Percentiles rank a stretch among this genome's conserved stretches.
Conservation (phyloP, 1,140 invertebrate genomes). For the Drosophila oshimai region DNA sequence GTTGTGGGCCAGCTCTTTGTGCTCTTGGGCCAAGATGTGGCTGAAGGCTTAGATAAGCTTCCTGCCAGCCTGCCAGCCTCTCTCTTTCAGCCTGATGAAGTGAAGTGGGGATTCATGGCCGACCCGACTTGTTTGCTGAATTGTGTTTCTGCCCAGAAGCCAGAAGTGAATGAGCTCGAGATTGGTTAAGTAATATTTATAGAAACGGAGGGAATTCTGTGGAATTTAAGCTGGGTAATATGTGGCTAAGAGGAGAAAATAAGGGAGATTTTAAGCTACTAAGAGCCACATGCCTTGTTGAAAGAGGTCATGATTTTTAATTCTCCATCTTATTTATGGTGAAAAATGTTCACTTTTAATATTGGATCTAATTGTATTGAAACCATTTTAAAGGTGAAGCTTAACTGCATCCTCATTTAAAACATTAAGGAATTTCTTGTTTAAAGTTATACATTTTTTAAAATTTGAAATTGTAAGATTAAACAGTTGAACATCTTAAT, state of each 20-base stretch:
- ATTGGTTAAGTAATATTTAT: constrained; percentile 32
- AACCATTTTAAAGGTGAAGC: no score
- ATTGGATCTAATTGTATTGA: no score
- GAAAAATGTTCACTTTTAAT: no score
- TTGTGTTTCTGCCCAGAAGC: background rate
- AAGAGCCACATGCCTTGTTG: no score
- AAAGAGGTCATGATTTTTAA: no score
- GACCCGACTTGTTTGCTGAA: background rate
- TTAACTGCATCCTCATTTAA: no score
- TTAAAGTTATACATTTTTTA: no score
- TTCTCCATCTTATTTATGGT: no score
- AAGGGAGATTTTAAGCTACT: background rate
- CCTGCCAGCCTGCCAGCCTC: background rate
- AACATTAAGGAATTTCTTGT: no score
- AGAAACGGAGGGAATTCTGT: background rate
- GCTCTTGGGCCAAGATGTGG: constrained; percentile 33
- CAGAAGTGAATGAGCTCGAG: background rate
- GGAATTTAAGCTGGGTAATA: background rate
- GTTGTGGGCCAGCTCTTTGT: constrained; percentile 27
- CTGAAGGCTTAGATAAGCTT: constrained; percentile 44
- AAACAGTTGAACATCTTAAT: no score
- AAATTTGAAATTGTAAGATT: no score
- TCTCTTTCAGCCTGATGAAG: constrained; percentile 29
- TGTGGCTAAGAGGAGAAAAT: background rate
- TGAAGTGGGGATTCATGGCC: constrained; percentile 23